Evolutionary conservation across 2,888 invertebrate genomes (phyloP), one percentile per base, ranked within the genome.

Genomic region (Smittia aterrima): DNA sequence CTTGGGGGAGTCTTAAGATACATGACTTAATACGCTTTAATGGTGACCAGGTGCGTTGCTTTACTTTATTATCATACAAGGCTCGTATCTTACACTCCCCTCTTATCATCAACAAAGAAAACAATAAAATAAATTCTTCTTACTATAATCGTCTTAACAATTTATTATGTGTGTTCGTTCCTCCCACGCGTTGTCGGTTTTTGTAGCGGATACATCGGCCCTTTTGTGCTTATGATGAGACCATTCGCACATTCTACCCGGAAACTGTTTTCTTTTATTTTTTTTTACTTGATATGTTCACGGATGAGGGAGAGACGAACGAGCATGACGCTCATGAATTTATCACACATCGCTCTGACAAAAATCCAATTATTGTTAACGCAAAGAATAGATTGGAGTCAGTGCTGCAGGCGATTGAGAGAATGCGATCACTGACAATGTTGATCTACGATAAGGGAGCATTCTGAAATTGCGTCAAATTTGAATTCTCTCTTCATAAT

Each of bases 91-190:
- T 47, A 24, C 40, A 38, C n/a, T 9, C 13, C 20, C 13, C 22
- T 18, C 18, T 9, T 47, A 24, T 68, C 68, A 40, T 41, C 68
- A 68, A 24, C 22, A 68, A 47, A 68, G 47, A 41, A 47, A 68
- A 68, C 68, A 68, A 68, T 68, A 68, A 68, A 68, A 68, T 68
- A 68, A 68, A 68, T 68, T 68, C 47, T 68, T 68, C 25, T 68
- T 47, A 47, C 16, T 68, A 22, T 68, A 68, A 68, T 68, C 68
- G 40, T 47, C 68, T 68, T 68, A 68, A 40, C 41, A 68, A 68
- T 68, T 68, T 68, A 68, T 68, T 68, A 47, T 41, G 41, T 68
- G 68, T 68, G 68, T 41, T 24, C n/a, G 32, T 68, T 58, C 20
- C 22, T 58, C n/a, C 47, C 47, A 47, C 11, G 13, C 16, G 2